Evolutionary conservation across 2,888 invertebrate species (phyloP).

Genomic region (Folsomia manolachei): DNA sequence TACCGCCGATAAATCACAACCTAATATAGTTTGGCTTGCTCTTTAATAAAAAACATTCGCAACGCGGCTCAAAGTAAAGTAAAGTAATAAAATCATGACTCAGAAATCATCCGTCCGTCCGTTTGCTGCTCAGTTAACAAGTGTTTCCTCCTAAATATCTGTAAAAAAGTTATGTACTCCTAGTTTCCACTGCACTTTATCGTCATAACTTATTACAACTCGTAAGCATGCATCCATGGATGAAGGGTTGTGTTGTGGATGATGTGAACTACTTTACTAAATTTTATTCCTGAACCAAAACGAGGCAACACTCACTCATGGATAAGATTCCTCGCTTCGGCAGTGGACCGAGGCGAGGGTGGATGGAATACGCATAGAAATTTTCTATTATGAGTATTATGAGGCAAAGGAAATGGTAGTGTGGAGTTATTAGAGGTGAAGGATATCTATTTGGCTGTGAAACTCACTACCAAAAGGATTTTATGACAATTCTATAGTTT

Average conservation of each 20-base stretch:
- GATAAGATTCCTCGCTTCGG: not conserved
- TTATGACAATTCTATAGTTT: too few relatives aligned
- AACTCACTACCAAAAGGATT: too few relatives aligned
- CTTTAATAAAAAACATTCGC: not conserved
- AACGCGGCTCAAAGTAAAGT: not conserved
- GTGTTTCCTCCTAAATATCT: not conserved
- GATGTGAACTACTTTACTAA: not conserved
- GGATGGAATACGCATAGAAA: too few relatives aligned
- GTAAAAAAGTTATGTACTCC: too few relatives aligned
- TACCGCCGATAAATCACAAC: not conserved
- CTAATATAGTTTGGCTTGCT: too few relatives aligned
- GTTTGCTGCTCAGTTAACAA: not conserved
- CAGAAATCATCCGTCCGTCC: not conserved
- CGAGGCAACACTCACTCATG: not conserved
- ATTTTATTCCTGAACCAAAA: not conserved
- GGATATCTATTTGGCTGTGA: too few relatives aligned
- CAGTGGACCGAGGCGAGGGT: not conserved
- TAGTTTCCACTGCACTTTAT: not conserved
- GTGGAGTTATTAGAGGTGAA: too few relatives aligned
- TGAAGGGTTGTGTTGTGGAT: not conserved
- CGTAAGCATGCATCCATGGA: not conserved
- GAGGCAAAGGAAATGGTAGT: too few relatives aligned
- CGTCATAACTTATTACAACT: too few relatives aligned
- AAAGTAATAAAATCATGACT: not conserved
- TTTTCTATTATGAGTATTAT: too few relatives aligned